A percentile compares a stretch with the other conserved stretches of the same genome.
These are phyloP conservation scores for Manis pentadactyla DNA, from an alignment of 2,797 vertebrate genomes.

Conservation along the genomic window DNA sequence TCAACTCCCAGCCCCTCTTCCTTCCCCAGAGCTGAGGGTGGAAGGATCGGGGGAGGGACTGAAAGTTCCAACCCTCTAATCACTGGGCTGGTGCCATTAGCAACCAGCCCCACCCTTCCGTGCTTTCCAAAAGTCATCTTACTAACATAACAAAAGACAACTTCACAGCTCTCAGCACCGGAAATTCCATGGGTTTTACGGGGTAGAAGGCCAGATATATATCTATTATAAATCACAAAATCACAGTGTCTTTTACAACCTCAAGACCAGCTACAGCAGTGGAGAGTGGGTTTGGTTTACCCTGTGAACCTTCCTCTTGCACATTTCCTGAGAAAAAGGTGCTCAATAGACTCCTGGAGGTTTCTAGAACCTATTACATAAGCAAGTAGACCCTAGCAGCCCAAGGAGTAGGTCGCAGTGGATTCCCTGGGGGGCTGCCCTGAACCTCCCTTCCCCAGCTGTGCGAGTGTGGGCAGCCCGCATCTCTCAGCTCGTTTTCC, in stretches of 20 bases:
- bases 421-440: not conserved
- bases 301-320: not conserved
- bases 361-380: not conserved
- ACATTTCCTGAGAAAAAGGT: not conserved
- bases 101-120: not conserved
- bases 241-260: not conserved
- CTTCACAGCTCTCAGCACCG: accelerated
- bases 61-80: not conserved
- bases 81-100: not conserved
- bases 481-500: not conserved
- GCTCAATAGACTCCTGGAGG: not conserved
- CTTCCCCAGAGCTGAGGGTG: not conserved
- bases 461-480: not conserved
- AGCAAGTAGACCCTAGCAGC: not conserved
- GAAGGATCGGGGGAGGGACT: not conserved
- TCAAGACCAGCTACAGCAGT: not conserved
- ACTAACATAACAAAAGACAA: not conserved
- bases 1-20: not conserved
- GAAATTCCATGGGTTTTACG: not conserved
- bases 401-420: accelerated
- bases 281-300: not conserved
- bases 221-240: not conserved
- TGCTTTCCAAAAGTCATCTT: not conserved
- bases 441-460: not conserved
- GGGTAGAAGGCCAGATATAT: not conserved